Evolutionary conservation across 37 sponge, comb jelly and placozoan species (phyloP).

Genomic region (Lycopodina hypogea): DNA sequence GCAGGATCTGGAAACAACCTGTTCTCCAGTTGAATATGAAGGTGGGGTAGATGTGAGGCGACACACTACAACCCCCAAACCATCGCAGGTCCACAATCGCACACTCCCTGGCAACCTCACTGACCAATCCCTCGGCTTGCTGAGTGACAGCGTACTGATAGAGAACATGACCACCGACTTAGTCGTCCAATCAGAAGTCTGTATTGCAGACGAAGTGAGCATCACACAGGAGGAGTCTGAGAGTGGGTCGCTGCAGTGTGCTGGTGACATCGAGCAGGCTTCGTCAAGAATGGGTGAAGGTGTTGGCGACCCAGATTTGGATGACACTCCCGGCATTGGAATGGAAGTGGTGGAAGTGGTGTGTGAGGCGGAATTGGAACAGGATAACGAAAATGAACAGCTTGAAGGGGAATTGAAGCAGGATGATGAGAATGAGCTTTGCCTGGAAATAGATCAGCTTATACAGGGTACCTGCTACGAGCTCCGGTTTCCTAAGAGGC

Average conservation of each 20-base stretch:
- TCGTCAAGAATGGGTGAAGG: no score
- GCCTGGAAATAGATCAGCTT: neutral
- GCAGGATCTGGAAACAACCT: slow-evolving; percentile 24
- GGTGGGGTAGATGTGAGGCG: slow-evolving; percentile 8
- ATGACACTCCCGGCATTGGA: slow-evolving; percentile 9
- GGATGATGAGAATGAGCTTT: neutral
- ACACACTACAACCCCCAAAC: slow-evolving; percentile 26
- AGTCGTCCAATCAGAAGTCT: no score
- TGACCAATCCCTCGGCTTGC: slow-evolving; percentile 10
- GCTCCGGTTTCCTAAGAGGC: neutral
- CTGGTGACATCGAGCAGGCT: no score
- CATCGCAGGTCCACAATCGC: slow-evolving; percentile 28
- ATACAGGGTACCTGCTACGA: neutral
- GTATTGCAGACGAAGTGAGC: neutral
- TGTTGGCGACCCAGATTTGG: neutral
- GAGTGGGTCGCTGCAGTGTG: no score
- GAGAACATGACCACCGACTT: neutral
- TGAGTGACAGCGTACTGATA: neutral
- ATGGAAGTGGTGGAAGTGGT: slow-evolving; percentile 8
- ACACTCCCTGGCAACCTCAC: slow-evolving; percentile 20
- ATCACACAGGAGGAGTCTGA: neutral
- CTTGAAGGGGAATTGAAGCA: no score
- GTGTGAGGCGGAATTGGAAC: neutral
- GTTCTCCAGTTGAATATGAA: neutral
- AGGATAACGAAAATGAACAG: neutral